These are phyloP conservation scores for Podocnemis expansa DNA, from an alignment of 2,113 vertebrate genomes.

Conservation along the genomic window DNA sequence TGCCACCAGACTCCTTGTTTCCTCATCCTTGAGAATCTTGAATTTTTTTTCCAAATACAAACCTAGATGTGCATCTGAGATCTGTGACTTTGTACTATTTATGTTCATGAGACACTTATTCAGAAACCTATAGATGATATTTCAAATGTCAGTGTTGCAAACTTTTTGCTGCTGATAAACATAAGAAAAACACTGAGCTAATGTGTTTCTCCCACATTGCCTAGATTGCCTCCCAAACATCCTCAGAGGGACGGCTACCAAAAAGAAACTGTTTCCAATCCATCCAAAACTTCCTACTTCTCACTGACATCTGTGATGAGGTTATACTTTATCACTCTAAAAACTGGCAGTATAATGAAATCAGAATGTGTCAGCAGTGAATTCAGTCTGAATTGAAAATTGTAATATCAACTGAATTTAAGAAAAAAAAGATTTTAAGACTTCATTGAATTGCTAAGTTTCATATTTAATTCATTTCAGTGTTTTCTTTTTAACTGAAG, in stretches of 20 bases:
- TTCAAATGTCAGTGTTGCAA: not conserved
- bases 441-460: not conserved
- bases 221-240: too few relatives aligned
- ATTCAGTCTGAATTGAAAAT: not conserved
- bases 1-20: not conserved
- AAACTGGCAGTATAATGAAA: not conserved
- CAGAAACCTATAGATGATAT: not conserved
- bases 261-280: not conserved
- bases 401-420: not conserved
- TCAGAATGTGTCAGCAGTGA: not conserved
- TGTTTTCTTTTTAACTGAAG: not conserved
- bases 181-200: not conserved
- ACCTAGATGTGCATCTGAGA: not conserved
- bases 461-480: not conserved
- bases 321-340: too few relatives aligned
- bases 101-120: not conserved
- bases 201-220: not conserved
- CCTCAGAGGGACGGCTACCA: not conserved
- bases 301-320: too few relatives aligned
- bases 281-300: not conserved
- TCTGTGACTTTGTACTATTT: not conserved
- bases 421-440: not conserved
- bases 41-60: too few relatives aligned
- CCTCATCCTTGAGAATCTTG: not conserved
- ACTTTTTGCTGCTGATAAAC: not conserved